Percentiles rank a stretch among this genome's conserved stretches.
Conservation (phyloP, 2,888 invertebrate genomes). For the Globia sparganii region DNA sequence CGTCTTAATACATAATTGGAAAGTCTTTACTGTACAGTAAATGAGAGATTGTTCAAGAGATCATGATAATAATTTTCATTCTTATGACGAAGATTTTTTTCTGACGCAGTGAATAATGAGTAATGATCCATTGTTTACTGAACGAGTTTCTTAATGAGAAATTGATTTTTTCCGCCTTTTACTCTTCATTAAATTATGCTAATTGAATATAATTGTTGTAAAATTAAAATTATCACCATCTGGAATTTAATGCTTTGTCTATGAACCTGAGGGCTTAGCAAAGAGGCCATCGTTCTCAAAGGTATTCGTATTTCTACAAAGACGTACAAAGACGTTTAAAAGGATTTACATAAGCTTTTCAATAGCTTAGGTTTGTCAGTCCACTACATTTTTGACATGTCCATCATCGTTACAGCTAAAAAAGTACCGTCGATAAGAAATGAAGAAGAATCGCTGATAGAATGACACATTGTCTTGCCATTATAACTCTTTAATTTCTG, state of each 20-base stretch:
- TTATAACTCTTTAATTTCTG: background rate
- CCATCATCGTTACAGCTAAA: background rate
- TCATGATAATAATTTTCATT: slow-evolving; percentile 13
- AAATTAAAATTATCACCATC: background rate
- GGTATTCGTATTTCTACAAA: background rate
- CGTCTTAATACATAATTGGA: background rate
- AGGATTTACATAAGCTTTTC: background rate
- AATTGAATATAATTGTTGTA: slow-evolving; percentile 20
- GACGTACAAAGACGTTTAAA: background rate
- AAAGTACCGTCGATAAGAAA: background rate
- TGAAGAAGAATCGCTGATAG: background rate
- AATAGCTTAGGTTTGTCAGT: background rate
- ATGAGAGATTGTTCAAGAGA: background rate
- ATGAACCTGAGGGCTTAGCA: background rate
- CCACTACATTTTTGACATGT: background rate
- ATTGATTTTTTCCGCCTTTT: background rate
- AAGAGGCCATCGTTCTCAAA: background rate
- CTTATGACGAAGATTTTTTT: background rate
- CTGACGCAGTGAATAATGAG: slow-evolving; percentile 8
- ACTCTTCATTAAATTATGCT: slow-evolving; percentile 12
- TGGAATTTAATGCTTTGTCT: background rate
- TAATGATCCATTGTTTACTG: slow-evolving; percentile 32
- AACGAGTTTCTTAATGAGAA: slow-evolving; percentile 21
- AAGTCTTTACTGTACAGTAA: background rate
- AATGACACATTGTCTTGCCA: background rate